Percentiles rank a stretch among this genome's conserved stretches.
Evolutionary conservation across 1,140 invertebrate genomes (phyloP).

Genomic region (Drosophila ironensis): DNA sequence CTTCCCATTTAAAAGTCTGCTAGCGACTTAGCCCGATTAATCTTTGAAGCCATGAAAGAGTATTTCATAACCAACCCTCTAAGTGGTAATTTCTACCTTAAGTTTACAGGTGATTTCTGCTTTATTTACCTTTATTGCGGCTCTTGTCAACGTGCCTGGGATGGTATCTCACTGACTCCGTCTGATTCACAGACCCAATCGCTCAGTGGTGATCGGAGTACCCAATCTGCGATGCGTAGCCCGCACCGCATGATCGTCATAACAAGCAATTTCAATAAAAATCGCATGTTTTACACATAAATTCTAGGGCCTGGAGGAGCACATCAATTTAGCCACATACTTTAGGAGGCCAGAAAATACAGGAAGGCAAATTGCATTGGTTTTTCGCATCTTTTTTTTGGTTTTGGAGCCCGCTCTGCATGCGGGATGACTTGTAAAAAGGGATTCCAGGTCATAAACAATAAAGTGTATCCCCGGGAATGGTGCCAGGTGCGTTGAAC

Average conservation of each 20-base stretch:
- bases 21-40: no score
- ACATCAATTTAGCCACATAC: conserved; percentile 13
- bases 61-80: no score
- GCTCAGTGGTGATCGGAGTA: conserved; percentile 43
- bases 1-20: no score
- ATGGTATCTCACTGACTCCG: conserved; percentile 36
- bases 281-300: conserved; percentile 71
- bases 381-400: not conserved
- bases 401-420: conserved; percentile 6
- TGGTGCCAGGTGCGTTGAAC: conserved; percentile 69
- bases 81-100: conserved; percentile 3
- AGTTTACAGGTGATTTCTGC: conserved; percentile 54
- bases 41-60: no score
- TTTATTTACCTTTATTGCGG: conserved; percentile 38
- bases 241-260: conserved; percentile 43
- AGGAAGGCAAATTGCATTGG: conserved; percentile 22
- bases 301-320: conserved; percentile 33
- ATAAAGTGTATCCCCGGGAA: no score
- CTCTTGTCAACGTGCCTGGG: conserved; percentile 47
- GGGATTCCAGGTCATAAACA: conserved; percentile 71
- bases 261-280: conserved; percentile 72
- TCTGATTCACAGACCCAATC: conserved; percentile 29
- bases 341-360: not conserved
- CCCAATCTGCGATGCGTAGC: conserved; percentile 52
- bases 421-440: conserved; percentile 70